Conservation (phyloP, 2,888 invertebrate species). For the Nycteola revayana region DNA sequence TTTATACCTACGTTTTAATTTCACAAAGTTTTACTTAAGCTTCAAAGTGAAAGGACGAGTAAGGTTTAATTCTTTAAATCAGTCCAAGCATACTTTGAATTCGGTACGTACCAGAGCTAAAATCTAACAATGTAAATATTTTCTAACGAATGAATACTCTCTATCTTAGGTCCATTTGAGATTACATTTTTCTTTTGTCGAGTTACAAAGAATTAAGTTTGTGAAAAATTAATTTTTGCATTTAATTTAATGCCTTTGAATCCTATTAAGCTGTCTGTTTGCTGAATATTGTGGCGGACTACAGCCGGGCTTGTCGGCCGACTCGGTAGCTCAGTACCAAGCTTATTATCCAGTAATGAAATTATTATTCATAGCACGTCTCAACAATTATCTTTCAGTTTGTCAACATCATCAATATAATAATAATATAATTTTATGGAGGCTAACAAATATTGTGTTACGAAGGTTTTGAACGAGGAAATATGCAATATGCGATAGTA, state of each 20-base stretch:
- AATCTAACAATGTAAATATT: no score
- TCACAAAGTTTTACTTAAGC: slow-evolving; percentile 35
- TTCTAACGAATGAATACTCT: slow-evolving; percentile 3
- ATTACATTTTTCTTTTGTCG: slow-evolving; percentile 23
- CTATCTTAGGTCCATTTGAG: slow-evolving; percentile 18
- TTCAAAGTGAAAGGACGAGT: slow-evolving; percentile 35
- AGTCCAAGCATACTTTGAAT: slow-evolving; percentile 42
- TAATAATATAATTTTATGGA: no score
- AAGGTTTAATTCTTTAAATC: slow-evolving; percentile 45
- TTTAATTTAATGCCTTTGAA: slow-evolving; percentile 44
- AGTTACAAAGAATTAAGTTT: slow-evolving; percentile 33
- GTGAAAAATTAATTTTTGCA: slow-evolving; percentile 47
- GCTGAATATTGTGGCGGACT: slow-evolving; percentile 34
- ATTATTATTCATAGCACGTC: slow-evolving; percentile 64
- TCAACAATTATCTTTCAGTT: slow-evolving; percentile 50
- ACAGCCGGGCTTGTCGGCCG: slow-evolving; percentile 11
- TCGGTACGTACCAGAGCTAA: slow-evolving; percentile 11
- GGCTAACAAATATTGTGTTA: no score
- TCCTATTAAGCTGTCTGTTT: slow-evolving; percentile 51
- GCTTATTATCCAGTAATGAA: slow-evolving; percentile 47
- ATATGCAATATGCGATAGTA: no score
- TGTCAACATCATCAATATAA: slow-evolving; percentile 45
- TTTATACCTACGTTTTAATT: slow-evolving; percentile 37
- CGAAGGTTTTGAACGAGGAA: no score
- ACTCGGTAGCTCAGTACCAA: slow-evolving; percentile 8